Evolutionary conservation across 2,113 vertebrate genomes (phyloP).

Genomic region (Nanorana parkeri): DNA sequence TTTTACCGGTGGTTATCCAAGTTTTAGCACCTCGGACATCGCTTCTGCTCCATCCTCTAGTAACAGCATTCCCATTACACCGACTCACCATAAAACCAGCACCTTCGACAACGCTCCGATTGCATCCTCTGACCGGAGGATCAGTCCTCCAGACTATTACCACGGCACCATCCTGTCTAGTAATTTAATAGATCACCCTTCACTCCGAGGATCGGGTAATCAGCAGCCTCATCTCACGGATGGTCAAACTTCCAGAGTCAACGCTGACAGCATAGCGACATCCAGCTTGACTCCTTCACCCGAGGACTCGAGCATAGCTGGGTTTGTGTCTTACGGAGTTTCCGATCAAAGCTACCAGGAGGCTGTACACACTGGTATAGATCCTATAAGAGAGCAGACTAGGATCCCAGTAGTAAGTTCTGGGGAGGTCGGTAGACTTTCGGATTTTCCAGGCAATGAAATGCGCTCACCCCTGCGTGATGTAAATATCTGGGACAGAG

Average conservation of each 20-base stretch:
- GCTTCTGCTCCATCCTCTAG: background rate
- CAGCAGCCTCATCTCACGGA: background rate
- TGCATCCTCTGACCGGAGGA: no score
- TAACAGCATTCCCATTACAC: background rate
- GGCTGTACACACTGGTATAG: slow-evolving; percentile 67
- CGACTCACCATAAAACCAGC: background rate
- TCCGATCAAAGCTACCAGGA: background rate
- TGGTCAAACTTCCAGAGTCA: background rate
- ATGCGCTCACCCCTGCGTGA: background rate
- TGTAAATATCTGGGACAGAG: slow-evolving; percentile 71
- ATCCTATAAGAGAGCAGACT: background rate
- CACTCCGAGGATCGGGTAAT: background rate
- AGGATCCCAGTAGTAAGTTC: background rate
- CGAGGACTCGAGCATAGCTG: slow-evolving; percentile 1
- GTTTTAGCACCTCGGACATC: background rate
- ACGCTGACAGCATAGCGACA: background rate
- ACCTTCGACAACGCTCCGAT: no score
- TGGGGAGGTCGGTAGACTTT: background rate
- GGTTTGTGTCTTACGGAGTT: background rate
- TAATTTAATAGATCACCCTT: background rate
- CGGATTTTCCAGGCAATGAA: slow-evolving; percentile 26
- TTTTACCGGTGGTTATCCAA: background rate
- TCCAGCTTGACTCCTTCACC: background rate
- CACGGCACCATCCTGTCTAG: background rate
- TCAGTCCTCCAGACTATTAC: no score